Base-by-base conservation (phyloP, 2,113 vertebrate genomes). In the Bothrops jararaca region DNA sequence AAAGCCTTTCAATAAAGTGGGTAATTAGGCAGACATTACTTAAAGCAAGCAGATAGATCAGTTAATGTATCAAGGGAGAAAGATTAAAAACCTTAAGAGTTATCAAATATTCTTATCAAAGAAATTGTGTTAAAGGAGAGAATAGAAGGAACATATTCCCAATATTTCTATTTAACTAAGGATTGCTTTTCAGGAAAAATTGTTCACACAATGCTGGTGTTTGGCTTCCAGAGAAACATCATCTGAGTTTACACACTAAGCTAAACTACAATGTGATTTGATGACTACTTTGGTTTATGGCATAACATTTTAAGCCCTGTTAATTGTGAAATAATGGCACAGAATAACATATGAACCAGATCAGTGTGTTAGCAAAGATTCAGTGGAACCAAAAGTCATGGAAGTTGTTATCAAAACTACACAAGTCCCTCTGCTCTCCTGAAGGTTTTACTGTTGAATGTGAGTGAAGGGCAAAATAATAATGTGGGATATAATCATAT, bases 61-160 rank as follows among this genome's bases (percentile, higher is more conserved):
- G 39, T 91, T 93, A 74, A 94, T 86, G 86, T 93, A 93, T 94
- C 86, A 80, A 92, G 88, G 92, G 93, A 91, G 89, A 89, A 89
- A 94, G 85, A 94, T 92, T 91, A 91, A 90, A 69, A 93, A 93
- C 58, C 57, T 80, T 88, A 88, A 93, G 85, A 95, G 88, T 57
- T 89, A 90, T 92, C 91, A 93, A 91, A 91, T 95, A 94, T 92
- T 58, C 86, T 94, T 86, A 92, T 95, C 91, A 94, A 94, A 95
- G 89, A 86, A 50, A 80, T 54, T 86, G 80, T 42, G 29, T 94
- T 91, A 86, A 94, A 94, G 91, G 91, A 92, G 91, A 87, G 29
- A 87, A 54, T 34, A 45, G 53, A 90, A 29, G 39, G 13, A 52
- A 86, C 48, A 54, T 24, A 91, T 85, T 89, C 80, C 24, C 74